Evolutionary conservation across 2,113 vertebrate species (phyloP).

Genomic region (Cephalopholis sonnerati): DNA sequence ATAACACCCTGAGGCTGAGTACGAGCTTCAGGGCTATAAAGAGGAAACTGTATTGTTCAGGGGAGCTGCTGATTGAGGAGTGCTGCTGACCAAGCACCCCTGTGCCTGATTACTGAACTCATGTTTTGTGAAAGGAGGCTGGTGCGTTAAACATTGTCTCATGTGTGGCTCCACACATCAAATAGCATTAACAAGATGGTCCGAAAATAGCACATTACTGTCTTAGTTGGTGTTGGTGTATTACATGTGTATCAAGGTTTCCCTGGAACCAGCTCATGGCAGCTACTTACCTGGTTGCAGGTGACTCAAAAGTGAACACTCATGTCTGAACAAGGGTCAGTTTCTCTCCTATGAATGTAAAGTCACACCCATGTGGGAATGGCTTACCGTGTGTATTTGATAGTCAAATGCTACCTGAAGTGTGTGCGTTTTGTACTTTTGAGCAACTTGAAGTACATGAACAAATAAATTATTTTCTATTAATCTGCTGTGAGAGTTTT

Average conservation of each 20-base stretch:
- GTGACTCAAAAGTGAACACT: conserved; percentile 29
- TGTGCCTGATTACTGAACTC: conserved; percentile 3
- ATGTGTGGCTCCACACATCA: no score
- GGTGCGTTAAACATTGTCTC: background rate
- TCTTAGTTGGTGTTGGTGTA: conserved; percentile 10
- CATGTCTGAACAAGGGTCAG: conserved; percentile 21
- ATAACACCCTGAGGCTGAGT: conserved; percentile 86
- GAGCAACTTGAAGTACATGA: background rate
- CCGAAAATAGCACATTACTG: background rate
- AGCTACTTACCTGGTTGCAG: conserved; percentile 57
- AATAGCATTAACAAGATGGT: conserved; percentile 15
- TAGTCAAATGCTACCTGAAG: conserved; percentile 58
- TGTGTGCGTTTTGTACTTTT: conserved; percentile 49
- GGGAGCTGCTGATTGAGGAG: conserved; percentile 92
- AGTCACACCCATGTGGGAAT: conserved; percentile 1
- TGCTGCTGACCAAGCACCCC: conserved; percentile 81
- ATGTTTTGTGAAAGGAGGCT: conserved; percentile 5
- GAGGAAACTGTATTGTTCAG: conserved; percentile 94
- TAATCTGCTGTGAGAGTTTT: background rate
- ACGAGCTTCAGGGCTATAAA: conserved; percentile 92
- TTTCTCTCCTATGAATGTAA: conserved; percentile 48
- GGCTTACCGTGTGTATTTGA: conserved; percentile 61
- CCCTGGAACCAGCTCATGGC: conserved; percentile 37
- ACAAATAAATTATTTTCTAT: conserved; percentile 74
- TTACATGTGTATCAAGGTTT: background rate